phyloP scores from a whole-genome alignment of 2,797 vertebrate genomes.

The Pantherophis vulpinus region DNA sequence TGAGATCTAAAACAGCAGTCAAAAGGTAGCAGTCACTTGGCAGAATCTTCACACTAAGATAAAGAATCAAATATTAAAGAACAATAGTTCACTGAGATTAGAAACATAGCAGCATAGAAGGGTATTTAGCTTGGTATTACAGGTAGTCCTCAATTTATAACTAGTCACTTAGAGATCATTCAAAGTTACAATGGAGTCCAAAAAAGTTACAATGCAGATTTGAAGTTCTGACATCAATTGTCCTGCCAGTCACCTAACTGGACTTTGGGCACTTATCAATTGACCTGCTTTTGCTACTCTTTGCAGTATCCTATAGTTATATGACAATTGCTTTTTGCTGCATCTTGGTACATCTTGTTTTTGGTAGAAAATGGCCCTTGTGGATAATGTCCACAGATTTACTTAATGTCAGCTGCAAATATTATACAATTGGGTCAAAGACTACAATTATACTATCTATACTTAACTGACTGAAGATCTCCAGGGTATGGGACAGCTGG shows the following conservation, averaged over 20 bases:
- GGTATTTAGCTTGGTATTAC: background rate
- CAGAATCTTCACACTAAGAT: background rate
- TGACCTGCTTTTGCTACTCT: background rate
- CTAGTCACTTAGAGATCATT: background rate
- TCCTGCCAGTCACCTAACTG: background rate
- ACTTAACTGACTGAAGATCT: background rate
- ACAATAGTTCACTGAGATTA: background rate
- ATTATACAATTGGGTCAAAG: background rate
- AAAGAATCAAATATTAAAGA: background rate
- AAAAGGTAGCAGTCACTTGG: background rate
- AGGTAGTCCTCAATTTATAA: background rate
- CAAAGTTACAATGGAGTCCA: background rate
- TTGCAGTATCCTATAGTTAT: background rate
- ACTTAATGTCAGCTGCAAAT: background rate
- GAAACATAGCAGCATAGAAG: background rate
- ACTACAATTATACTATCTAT: background rate
- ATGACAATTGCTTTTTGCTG: background rate
- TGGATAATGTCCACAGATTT: background rate
- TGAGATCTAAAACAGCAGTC: background rate
- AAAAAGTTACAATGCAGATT: background rate
- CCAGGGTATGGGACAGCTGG: background rate
- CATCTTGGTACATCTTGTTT: background rate
- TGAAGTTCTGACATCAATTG: background rate
- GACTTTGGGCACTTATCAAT: background rate
- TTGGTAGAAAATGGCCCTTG: background rate